These are phyloP conservation scores for Megaustenia siamemsis DNA, from an alignment of 2,888 invertebrate genomes.

Conservation along the genomic window DNA sequence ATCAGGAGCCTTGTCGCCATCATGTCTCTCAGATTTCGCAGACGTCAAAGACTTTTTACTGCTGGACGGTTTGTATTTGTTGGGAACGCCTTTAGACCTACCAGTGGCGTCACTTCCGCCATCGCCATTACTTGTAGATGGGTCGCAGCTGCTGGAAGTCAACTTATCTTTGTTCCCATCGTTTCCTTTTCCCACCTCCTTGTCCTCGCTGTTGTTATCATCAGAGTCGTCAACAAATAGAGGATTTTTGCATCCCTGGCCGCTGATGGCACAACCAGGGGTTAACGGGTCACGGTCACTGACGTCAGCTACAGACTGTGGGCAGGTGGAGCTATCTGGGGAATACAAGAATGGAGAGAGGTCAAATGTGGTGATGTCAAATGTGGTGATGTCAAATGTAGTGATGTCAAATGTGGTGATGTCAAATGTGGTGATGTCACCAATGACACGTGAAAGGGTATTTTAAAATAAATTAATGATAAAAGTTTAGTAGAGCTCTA, in stretches of 20 bases:
- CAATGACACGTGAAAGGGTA: too few species aligned
- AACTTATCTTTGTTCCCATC: neutral
- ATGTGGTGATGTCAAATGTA: too few species aligned
- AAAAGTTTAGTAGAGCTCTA: too few species aligned
- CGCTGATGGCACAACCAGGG: neutral
- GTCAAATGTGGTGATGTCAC: too few species aligned
- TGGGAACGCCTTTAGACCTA: neutral
- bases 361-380: too few species aligned
- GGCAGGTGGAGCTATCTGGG: neutral
- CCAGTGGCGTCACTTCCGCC: neutral
- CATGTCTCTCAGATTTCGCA: neutral
- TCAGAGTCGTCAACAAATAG: constrained; percentile 56
- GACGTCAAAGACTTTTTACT: neutral
- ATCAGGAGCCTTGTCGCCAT: neutral
- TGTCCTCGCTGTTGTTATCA: constrained; percentile 4
- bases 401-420: too few species aligned
- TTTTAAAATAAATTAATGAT: too few species aligned
- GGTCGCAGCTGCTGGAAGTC: neutral
- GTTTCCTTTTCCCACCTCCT: neutral
- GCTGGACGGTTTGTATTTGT: constrained; percentile 10
- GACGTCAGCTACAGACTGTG: neutral
- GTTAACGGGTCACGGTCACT: constrained; percentile 21
- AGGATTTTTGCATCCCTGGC: constrained; percentile 58
- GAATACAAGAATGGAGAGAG: neutral
- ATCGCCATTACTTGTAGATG: constrained; percentile 13